A percentile compares a stretch with the other conserved stretches of the same genome.
These are phyloP conservation scores for Acanthisitta chloris DNA, from an alignment of 2,113 vertebrate species.

Conservation along the genomic window DNA sequence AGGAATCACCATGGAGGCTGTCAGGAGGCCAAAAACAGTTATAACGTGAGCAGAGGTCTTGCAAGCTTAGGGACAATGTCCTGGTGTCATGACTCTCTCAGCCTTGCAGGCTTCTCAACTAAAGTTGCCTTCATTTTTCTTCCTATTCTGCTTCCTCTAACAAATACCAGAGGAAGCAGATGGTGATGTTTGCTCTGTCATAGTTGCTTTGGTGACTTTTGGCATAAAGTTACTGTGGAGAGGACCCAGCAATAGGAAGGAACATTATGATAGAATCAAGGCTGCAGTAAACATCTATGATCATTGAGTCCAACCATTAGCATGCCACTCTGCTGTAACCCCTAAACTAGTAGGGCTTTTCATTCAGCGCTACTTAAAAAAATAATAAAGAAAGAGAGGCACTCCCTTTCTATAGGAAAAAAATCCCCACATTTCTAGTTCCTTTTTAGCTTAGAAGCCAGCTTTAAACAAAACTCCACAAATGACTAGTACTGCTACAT, in stretches of 20 bases:
- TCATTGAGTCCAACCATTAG: too few species aligned
- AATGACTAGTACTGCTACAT: neutral
- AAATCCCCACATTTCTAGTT: rapidly evolving
- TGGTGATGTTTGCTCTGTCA: neutral
- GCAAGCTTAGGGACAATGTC: neutral
- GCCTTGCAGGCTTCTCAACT: neutral
- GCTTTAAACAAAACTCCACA: neutral
- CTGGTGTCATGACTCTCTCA: neutral
- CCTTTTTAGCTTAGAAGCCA: neutral
- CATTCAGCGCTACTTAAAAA: neutral
- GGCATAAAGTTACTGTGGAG: neutral
- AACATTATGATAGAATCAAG: too few species aligned
- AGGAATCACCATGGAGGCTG: neutral
- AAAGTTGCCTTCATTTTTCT: neutral
- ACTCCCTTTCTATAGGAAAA: neutral
- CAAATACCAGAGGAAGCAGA: neutral
- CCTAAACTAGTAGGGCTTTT: too few species aligned
- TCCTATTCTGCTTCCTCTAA: neutral
- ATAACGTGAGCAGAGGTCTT: neutral
- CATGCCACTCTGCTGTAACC: too few species aligned
- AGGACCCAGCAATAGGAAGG: neutral
- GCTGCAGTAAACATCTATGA: too few species aligned
- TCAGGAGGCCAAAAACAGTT: neutral
- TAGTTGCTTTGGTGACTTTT: neutral
- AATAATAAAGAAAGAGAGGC: neutral